Percentiles rank a stretch among this genome's conserved stretches.
These are phyloP conservation scores for Paracanthobrama guichenoti DNA, from an alignment of 2,113 vertebrate genomes.

Conservation along the genomic window DNA sequence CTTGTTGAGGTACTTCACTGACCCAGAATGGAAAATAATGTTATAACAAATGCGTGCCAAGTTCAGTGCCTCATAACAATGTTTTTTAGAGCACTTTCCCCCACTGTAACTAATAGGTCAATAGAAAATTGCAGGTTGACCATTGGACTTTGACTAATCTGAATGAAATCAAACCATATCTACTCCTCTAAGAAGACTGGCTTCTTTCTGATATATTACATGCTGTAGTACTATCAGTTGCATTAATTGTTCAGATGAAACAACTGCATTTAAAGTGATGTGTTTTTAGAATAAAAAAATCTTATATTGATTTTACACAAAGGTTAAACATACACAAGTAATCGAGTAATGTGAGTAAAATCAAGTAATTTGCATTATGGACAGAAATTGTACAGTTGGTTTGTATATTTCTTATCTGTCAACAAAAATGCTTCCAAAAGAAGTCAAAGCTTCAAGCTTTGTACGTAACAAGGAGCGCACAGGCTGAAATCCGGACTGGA, in stretches of 20 bases:
- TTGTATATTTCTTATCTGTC: not conserved
- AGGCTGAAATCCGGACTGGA: not conserved
- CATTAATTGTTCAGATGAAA: not conserved
- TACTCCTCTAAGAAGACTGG: not conserved
- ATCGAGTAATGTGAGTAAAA: not conserved
- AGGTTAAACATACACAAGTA: not conserved
- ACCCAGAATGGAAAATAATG: conserved; percentile 12
- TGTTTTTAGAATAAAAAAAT: not conserved
- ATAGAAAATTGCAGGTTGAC: not conserved
- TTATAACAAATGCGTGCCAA: not conserved
- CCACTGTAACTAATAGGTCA: not conserved
- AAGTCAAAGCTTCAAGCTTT: not conserved
- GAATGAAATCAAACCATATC: not conserved
- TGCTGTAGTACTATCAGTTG: not conserved
- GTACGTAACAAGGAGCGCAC: not conserved
- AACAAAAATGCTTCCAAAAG: not conserved
- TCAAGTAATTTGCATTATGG: too few relatives aligned
- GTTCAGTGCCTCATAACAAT: not conserved
- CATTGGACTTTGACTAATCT: not conserved
- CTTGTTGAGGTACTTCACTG: not conserved
- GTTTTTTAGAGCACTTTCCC: not conserved
- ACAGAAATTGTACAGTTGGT: not conserved
- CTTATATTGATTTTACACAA: not conserved
- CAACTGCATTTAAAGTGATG: not conserved
- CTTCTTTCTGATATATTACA: not conserved